Evolutionary conservation across 2,888 invertebrate genomes (phyloP).

Genomic region (Drosophila setosimentum): DNA sequence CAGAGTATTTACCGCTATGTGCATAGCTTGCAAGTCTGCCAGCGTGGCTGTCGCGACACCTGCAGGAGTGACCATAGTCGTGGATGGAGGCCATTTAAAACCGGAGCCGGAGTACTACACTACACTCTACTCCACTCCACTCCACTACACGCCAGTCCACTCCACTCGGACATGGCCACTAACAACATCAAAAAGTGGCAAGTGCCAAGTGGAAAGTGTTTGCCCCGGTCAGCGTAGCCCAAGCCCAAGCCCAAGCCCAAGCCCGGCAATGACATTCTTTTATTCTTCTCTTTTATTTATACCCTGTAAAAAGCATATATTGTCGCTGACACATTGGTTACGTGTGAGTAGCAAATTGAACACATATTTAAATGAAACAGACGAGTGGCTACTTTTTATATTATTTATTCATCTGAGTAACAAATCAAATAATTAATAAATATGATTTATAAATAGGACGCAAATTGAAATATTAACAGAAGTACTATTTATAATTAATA

Average conservation of each 20-base stretch:
- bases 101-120: background rate
- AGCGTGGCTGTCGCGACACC: slow-evolving; percentile 75
- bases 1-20: slow-evolving; percentile 78
- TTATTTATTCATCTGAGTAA: no score
- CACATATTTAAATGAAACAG: no score
- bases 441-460: no score
- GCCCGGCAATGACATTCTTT: slow-evolving; percentile 31
- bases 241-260: no score
- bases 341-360: no score
- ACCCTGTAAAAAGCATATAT: background rate
- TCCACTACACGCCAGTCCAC: background rate
- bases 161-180: slow-evolving; percentile 73
- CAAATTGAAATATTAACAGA: no score
- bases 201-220: slow-evolving; percentile 78
- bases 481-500: no score
- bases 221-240: slow-evolving; percentile 66
- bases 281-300: background rate
- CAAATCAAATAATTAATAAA: no score
- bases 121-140: background rate
- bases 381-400: no score
- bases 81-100: background rate
- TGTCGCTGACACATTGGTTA: background rate
- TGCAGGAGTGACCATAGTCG: slow-evolving; percentile 62
- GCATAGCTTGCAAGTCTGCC: slow-evolving; percentile 81
- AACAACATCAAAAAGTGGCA: slow-evolving; percentile 79